These are phyloP conservation scores for Henricia sp. DNA, from an alignment of 53 echinoderm and acorn worm species.

Conservation along the genomic window DNA sequence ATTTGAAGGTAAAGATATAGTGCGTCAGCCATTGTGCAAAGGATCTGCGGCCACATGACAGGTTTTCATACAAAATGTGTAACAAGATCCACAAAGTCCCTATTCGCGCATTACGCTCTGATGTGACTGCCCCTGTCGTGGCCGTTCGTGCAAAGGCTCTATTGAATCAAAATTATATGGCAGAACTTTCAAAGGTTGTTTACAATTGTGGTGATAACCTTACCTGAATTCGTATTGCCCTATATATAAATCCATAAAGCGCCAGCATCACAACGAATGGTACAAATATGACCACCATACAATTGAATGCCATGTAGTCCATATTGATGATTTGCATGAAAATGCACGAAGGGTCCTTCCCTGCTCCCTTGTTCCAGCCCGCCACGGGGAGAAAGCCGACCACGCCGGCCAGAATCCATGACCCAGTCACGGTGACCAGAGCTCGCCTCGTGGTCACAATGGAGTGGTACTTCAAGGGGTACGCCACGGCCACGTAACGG, in stretches of 20 bases:
- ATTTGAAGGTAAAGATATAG: too few species aligned
- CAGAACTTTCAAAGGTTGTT: too few species aligned
- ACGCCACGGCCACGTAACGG: slow-evolving; percentile 78
- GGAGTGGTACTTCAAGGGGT: slow-evolving; percentile 73
- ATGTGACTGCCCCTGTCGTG: too few species aligned
- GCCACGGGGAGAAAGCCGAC: slow-evolving; percentile 79
- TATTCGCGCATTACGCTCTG: too few species aligned
- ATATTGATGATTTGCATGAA: slow-evolving; percentile 77
- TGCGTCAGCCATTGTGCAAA: too few species aligned
- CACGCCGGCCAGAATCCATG: slow-evolving; percentile 81
- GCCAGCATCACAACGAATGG: slow-evolving; percentile 77
- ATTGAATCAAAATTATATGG: too few species aligned
- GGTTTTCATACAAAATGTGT: too few species aligned
- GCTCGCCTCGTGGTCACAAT: slow-evolving; percentile 71
- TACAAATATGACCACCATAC: slow-evolving; percentile 73
- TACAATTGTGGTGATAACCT: too few species aligned
- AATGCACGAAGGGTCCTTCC: slow-evolving; percentile 46
- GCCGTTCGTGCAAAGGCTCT: too few species aligned
- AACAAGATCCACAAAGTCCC: too few species aligned
- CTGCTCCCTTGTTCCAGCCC: slow-evolving; percentile 74
- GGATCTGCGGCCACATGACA: too few species aligned
- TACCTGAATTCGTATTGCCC: slow-evolving; percentile 78
- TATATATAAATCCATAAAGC: slow-evolving; percentile 77
- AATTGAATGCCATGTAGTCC: slow-evolving; percentile 81
- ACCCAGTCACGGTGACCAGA: slow-evolving; percentile 61